phyloP scores from a whole-genome alignment of 2,888 invertebrate genomes.

The Sarcophaga variegata region DNA sequence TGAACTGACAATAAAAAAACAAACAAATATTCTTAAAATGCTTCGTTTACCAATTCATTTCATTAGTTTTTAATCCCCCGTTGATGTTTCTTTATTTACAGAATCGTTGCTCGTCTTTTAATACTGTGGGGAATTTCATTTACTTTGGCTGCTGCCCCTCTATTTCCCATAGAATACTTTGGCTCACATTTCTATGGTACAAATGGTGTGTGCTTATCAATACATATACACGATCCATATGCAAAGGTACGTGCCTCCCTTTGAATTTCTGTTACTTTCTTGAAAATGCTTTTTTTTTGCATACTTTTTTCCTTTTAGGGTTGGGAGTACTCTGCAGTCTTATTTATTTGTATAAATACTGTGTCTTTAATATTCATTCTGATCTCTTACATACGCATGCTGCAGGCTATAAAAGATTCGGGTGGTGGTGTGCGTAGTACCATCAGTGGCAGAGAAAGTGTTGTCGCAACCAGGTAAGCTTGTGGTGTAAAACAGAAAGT shows the following conservation, averaged over 20 bases:
- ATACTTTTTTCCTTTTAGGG: slow-evolving; percentile 79
- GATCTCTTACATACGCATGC: slow-evolving; percentile 84
- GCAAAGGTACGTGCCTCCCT: slow-evolving; percentile 80
- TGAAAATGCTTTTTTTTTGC: neutral
- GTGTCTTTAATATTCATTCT: slow-evolving; percentile 84
- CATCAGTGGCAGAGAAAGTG: slow-evolving; percentile 83
- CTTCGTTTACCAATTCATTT: neutral
- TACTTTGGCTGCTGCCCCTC: slow-evolving; percentile 82
- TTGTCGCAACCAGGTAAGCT: slow-evolving; percentile 83
- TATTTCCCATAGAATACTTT: slow-evolving; percentile 83
- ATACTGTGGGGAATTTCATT: slow-evolving; percentile 83
- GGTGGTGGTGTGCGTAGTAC: slow-evolving; percentile 84
- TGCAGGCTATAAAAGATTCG: slow-evolving; percentile 84
- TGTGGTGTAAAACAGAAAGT: too few relatives aligned
- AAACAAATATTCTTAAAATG: neutral
- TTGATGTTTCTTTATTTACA: slow-evolving; percentile 68
- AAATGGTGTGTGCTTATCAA: slow-evolving; percentile 85
- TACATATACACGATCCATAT: slow-evolving; percentile 85
- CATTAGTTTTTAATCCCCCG: neutral
- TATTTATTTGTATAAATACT: slow-evolving; percentile 84
- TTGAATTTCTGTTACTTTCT: neutral
- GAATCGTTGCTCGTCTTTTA: slow-evolving; percentile 82
- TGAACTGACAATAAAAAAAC: too few relatives aligned
- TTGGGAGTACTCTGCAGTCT: slow-evolving; percentile 84
- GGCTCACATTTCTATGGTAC: slow-evolving; percentile 84